Conservation (phyloP, 1,140 invertebrate genomes). For the Lucilia sericata region DNA sequence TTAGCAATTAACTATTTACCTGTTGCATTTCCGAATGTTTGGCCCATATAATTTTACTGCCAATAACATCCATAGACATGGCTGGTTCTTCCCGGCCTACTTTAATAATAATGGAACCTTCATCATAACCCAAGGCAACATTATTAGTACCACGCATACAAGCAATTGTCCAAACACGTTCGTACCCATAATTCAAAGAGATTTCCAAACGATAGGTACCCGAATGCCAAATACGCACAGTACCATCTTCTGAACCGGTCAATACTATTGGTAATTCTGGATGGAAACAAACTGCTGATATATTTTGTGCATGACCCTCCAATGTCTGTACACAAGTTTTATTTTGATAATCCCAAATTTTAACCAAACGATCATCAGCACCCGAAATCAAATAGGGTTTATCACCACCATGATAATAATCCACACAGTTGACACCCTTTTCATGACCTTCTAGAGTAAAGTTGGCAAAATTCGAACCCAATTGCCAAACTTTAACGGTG, state of each 20-base stretch:
- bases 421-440: slow-evolving; percentile 99
- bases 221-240: slow-evolving; percentile 97
- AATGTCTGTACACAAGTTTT: slow-evolving; percentile 99
- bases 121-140: slow-evolving; percentile 97
- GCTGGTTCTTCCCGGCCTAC: slow-evolving; percentile 98
- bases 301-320: slow-evolving; percentile 97
- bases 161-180: slow-evolving; percentile 97
- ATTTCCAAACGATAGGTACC: slow-evolving; percentile 97
- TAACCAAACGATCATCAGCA: slow-evolving; percentile 96
- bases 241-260: slow-evolving; percentile 97
- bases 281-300: slow-evolving; percentile 94
- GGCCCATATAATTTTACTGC: slow-evolving; percentile 99
- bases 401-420: slow-evolving; percentile 99
- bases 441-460: slow-evolving; percentile 99
- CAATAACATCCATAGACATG: slow-evolving; percentile 97
- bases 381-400: slow-evolving; percentile 99
- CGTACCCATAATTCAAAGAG: slow-evolving; percentile 97
- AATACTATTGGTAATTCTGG: slow-evolving; percentile 97
- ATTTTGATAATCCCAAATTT: slow-evolving; percentile 99
- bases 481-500: slow-evolving; percentile 98
- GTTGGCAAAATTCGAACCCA: slow-evolving; percentile 96
- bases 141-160: slow-evolving; percentile 96
- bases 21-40: slow-evolving; percentile 98
- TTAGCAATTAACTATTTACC: slow-evolving; percentile 69
- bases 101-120: slow-evolving; percentile 98